Evolutionary conservation across 1,140 invertebrate genomes (phyloP).

Genomic region (Pectinophora gossypiella): DNA sequence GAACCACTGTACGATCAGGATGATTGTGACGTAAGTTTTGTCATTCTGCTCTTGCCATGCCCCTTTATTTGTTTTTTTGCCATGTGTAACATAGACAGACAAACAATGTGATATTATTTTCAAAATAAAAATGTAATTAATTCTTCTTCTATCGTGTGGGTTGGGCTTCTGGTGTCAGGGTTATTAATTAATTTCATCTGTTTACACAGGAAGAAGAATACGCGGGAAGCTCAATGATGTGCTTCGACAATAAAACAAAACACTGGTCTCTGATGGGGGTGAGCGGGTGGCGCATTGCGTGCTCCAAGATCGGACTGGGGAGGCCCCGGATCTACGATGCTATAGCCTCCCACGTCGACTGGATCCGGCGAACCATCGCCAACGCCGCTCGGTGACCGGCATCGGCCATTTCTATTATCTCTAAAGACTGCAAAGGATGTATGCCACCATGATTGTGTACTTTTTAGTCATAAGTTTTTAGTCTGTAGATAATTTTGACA

Average conservation of each 20-base stretch:
- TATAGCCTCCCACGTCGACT: conserved; percentile 86
- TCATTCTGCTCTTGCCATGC: too few relatives aligned
- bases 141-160: too few relatives aligned
- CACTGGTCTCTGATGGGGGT: conserved; percentile 85
- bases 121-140: too few relatives aligned
- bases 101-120: too few relatives aligned
- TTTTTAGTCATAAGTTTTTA: not conserved
- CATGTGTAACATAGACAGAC: too few relatives aligned
- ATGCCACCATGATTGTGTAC: conserved; percentile 5
- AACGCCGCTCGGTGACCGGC: conserved; percentile 55
- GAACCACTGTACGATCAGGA: conserved; percentile 86
- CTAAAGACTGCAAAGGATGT: conserved; percentile 30
- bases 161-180: too few relatives aligned
- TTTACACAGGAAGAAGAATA: conserved; percentile 86
- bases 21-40: conserved; percentile 88
- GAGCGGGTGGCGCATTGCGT: conserved; percentile 89
- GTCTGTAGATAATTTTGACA: not conserved
- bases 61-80: too few relatives aligned
- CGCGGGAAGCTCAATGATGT: conserved; percentile 89
- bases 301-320: conserved; percentile 80
- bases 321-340: conserved; percentile 88
- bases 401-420: not conserved
- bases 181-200: too few relatives aligned
- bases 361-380: conserved; percentile 84
- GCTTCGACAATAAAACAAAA: conserved; percentile 78